Base-by-base conservation (phyloP, 2,113 vertebrate genomes). In the Anser cygnoides region DNA sequence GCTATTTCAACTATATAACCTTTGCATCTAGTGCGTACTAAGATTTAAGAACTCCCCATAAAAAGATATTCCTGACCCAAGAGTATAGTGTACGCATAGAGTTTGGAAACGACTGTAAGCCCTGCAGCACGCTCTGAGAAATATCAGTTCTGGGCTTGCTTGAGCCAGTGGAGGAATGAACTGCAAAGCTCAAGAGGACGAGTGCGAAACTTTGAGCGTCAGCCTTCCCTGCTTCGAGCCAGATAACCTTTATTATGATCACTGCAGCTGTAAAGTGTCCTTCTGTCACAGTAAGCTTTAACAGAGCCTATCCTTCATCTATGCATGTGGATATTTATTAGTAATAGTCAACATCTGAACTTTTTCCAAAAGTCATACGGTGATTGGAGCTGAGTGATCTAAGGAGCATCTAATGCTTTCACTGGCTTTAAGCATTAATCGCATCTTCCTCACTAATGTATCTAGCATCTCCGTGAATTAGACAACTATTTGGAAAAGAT, bases 101-200 rank as follows among this genome's bases (percentile, higher is more conserved):
- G 50, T 63, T 91, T 41, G 71, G 76, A 86, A 71, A 83, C 28
- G 1, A 17, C 55, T 71, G 43, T 31, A 62, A 90, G 76, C 68
- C 92, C 88, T 81, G 65, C 37, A 76, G 76, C 57, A 9, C n/a
- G 61, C 76, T 94, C 85, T 93, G 79, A 92, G 90, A 95, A 90
- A 67, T 75, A 87, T 12, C 92, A 94, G 52, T 37, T 80, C 46
- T 67, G 76, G 82, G 20, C 17, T 90, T 78, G 31, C 72, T 84
- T 57, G 43, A 92, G 43, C 57, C 61, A 31, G 77, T 68, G 58
- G 52, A 92, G 68, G 90, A 90, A 90, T 65, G 43, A 90, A 10
- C 35, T 65, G 57, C 35, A 92, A 92, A 86, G 7, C 86, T 90
- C 76, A 21, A 52, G 86, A 62, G 73, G 44, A 85, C 43, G 21